Percentiles rank a stretch among this genome's conserved stretches.
Evolutionary conservation across 2,113 vertebrate species (phyloP).

Genomic region (Paradoxurus hermaphroditus): DNA sequence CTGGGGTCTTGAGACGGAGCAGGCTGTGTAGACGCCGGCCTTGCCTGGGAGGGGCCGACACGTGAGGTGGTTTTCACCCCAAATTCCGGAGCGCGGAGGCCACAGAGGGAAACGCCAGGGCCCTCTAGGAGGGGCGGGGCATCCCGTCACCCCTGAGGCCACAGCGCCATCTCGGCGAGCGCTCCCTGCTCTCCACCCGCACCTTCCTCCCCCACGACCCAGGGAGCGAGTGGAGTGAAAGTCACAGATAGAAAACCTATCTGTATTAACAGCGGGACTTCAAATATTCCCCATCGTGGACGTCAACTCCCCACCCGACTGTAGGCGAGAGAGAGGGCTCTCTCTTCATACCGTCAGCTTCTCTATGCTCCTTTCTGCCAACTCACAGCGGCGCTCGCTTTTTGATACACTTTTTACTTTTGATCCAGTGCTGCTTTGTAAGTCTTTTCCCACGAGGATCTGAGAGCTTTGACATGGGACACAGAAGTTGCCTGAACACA

Average conservation of each 20-base stretch:
- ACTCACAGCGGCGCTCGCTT: rapidly evolving
- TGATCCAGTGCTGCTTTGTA: rapidly evolving
- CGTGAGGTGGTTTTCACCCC: rapidly evolving
- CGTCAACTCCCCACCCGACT: rapidly evolving
- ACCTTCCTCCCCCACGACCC: neutral
- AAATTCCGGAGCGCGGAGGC: too few relatives aligned
- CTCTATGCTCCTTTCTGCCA: rapidly evolving
- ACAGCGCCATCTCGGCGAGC: too few relatives aligned
- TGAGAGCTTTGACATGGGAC: rapidly evolving
- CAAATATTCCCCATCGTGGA: neutral
- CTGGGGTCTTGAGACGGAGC: rapidly evolving
- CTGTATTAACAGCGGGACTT: rapidly evolving
- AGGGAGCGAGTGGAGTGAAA: neutral
- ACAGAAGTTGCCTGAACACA: neutral
- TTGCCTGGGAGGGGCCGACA: rapidly evolving
- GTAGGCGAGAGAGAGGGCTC: rapidly evolving
- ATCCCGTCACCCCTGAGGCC: neutral
- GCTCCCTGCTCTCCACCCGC: rapidly evolving
- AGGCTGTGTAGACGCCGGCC: neutral
- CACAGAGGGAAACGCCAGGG: neutral
- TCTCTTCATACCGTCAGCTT: rapidly evolving
- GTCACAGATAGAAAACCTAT: neutral
- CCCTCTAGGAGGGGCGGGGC: too few relatives aligned
- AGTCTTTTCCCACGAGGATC: neutral
- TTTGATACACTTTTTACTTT: neutral